Percentiles rank a stretch among this genome's conserved stretches.
phyloP scores from a whole-genome alignment of 2,888 invertebrate species.

The Ectobius pallidus region DNA sequence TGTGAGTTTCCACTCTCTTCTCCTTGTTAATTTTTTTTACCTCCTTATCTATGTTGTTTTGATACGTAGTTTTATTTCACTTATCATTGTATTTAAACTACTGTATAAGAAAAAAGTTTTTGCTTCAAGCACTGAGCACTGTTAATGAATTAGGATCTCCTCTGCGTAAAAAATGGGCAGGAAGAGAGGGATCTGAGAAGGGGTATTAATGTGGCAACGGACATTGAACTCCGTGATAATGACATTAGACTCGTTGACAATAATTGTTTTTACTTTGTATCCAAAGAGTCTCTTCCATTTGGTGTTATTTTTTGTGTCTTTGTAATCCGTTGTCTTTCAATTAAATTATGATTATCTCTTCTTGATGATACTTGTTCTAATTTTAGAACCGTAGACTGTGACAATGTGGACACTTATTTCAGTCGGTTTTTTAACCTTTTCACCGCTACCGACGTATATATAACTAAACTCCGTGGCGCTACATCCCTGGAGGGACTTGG shows the following conservation, averaged over 20 bases:
- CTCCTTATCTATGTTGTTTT: not conserved
- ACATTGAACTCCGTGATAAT: not conserved
- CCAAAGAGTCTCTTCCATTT: not conserved
- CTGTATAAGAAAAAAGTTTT: not conserved
- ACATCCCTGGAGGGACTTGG: too few relatives aligned
- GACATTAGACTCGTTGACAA: not conserved
- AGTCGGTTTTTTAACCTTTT: too few relatives aligned
- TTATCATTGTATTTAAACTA: conserved; percentile 6
- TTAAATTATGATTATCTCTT: too few relatives aligned
- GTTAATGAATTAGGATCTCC: conserved; percentile 8
- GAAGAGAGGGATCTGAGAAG: not conserved
- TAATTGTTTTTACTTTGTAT: conserved; percentile 1
- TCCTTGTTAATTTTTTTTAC: conserved; percentile 3
- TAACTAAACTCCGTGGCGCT: too few relatives aligned
- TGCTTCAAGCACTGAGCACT: not conserved
- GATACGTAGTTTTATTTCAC: conserved; percentile 12
- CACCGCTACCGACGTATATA: too few relatives aligned
- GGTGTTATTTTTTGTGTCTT: not conserved
- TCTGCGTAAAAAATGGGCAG: not conserved
- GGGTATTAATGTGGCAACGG: not conserved
- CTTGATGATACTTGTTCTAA: too few relatives aligned
- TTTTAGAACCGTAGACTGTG: too few relatives aligned
- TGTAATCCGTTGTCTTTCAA: too few relatives aligned
- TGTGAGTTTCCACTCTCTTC: not conserved
- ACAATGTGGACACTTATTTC: too few relatives aligned